A percentile compares a stretch with the other conserved stretches of the same genome.
These are phyloP conservation scores for Caenorhabditis macrosperma DNA, from an alignment of 2,888 invertebrate genomes.

Conservation along the genomic window DNA sequence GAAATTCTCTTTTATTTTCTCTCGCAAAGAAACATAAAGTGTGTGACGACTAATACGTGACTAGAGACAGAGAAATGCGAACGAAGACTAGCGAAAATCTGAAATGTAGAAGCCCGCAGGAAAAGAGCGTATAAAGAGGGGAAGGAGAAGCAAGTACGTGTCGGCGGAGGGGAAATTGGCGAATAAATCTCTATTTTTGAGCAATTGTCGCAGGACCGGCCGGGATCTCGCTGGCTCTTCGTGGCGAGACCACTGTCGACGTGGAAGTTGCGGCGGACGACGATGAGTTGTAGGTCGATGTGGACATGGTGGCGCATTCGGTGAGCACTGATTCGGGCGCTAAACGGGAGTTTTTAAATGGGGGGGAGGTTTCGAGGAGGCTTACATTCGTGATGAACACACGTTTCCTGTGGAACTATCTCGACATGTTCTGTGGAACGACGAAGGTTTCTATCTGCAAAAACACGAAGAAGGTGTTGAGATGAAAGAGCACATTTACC, in stretches of 20 bases:
- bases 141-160: conserved; percentile 3
- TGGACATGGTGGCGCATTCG: conserved; percentile 45
- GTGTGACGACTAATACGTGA: conserved; percentile 16
- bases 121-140: background rate
- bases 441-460: conserved; percentile 58
- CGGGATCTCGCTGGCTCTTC: conserved; percentile 40
- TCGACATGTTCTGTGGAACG: conserved; percentile 67
- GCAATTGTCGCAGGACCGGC: background rate
- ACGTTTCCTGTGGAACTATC: conserved; percentile 65
- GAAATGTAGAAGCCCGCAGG: conserved; percentile 43
- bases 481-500: conserved; percentile 3
- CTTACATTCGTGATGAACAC: conserved; percentile 67
- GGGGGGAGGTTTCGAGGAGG: background rate
- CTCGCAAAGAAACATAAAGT: background rate
- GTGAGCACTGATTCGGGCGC: conserved; percentile 46
- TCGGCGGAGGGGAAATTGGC: no score
- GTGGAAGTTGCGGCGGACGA: conserved; percentile 4
- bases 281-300: conserved; percentile 17
- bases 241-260: conserved; percentile 37
- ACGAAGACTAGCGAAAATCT: conserved; percentile 29
- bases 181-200: conserved; percentile 32
- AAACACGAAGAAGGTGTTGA: background rate
- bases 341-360: background rate
- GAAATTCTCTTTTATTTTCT: conserved; percentile 21
- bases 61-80: conserved; percentile 18